Evolutionary conservation across 2,888 invertebrate species (phyloP).

Genomic region (Heliothis peltigera): DNA sequence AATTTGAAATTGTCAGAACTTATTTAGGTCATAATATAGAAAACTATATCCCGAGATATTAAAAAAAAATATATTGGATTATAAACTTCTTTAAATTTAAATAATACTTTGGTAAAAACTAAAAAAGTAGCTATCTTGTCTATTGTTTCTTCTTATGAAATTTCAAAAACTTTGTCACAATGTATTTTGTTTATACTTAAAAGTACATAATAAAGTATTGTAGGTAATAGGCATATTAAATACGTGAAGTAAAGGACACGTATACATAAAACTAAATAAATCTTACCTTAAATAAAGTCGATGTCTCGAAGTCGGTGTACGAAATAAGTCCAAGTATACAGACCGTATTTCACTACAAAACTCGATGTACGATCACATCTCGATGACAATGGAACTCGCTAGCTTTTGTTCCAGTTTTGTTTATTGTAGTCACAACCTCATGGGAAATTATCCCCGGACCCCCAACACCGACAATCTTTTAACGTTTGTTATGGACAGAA

Average conservation of each 20-base stretch:
- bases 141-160: too few species aligned
- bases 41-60: not conserved
- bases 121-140: too few species aligned
- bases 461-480: conserved; percentile 76
- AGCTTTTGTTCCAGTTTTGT: conserved; percentile 78
- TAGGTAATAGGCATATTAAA: not conserved
- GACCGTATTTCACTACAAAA: conserved; percentile 69
- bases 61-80: not conserved
- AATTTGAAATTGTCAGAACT: conserved; percentile 28
- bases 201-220: not conserved
- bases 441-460: conserved; percentile 81
- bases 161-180: too few species aligned
- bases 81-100: not conserved
- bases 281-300: conserved; percentile 62
- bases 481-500: conserved; percentile 73
- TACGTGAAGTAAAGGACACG: not conserved
- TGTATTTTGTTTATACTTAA: not conserved
- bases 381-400: conserved; percentile 74
- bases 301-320: conserved; percentile 57
- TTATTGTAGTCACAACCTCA: conserved; percentile 87
- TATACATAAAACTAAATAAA: conserved; percentile 20
- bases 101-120: not conserved
- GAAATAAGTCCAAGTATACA: conserved; percentile 71
- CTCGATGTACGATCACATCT: conserved; percentile 74
- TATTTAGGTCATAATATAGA: conserved; percentile 15